A percentile compares a stretch with the other conserved stretches of the same genome.
Evolutionary conservation across 2,888 invertebrate species (phyloP).

Genomic region (Hetaerina titia): DNA sequence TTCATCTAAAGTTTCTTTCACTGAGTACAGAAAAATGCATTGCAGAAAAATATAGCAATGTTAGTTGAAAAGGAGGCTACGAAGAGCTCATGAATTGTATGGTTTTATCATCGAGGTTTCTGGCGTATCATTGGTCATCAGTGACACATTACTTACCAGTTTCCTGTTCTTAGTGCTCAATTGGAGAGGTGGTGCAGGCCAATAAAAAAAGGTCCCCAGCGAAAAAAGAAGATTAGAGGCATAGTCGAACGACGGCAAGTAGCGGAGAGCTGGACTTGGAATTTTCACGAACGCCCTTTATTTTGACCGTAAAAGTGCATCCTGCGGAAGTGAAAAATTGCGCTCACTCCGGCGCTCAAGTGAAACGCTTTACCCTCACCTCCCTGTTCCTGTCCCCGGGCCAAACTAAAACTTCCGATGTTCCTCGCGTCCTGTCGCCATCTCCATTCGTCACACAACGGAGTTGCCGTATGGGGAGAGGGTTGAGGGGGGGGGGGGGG

Average conservation of each 20-base stretch:
- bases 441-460: not conserved
- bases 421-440: conserved; percentile 31
- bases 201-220: not conserved
- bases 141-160: not conserved
- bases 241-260: not conserved
- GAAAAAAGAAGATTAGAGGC: not conserved
- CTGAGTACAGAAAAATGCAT: not conserved
- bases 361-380: conserved; percentile 25
- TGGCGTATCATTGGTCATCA: not conserved
- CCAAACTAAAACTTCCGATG: conserved; percentile 35
- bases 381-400: conserved; percentile 9
- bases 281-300: not conserved
- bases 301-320: conserved; percentile 34
- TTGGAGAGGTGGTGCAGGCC: not conserved
- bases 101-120: not conserved
- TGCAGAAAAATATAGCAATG: not conserved
- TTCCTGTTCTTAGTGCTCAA: not conserved
- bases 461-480: too few relatives aligned
- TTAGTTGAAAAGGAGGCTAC: not conserved
- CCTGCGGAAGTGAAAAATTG: conserved; percentile 35
- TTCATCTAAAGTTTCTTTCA: not conserved
- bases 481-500: not conserved
- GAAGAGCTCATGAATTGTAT: not conserved
- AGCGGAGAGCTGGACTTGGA: not conserved
- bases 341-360: not conserved